phyloP scores from a whole-genome alignment of 2,888 invertebrate genomes.

The Lutraria lutraria region DNA sequence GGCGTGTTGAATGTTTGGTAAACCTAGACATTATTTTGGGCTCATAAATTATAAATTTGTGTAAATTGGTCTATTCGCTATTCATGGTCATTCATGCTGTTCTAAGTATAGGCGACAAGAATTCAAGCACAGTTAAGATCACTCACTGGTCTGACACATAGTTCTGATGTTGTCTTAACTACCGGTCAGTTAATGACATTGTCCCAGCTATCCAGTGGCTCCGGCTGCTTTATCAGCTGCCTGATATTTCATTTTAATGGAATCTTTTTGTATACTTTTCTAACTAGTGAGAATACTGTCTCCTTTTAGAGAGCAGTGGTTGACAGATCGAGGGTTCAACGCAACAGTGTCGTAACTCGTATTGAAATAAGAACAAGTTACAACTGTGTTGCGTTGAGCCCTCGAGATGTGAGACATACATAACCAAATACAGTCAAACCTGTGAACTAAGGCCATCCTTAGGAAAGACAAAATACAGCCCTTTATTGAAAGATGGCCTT shows the following conservation, averaged over 20 bases:
- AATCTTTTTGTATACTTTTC: neutral
- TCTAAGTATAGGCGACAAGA: slow-evolving; percentile 36
- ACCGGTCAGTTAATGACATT: neutral
- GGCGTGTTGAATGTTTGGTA: slow-evolving; percentile 39
- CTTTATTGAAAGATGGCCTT: no score
- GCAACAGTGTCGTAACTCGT: no score
- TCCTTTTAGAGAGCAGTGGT: no score
- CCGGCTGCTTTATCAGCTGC: neutral
- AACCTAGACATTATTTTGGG: slow-evolving; percentile 36
- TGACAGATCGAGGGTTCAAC: no score
- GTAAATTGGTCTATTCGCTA: slow-evolving; percentile 38
- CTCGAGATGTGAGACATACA: no score
- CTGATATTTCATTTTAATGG: neutral
- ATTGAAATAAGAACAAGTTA: no score
- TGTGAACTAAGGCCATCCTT: no score
- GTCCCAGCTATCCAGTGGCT: neutral
- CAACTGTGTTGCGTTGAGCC: no score
- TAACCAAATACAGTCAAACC: no score
- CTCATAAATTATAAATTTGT: slow-evolving; percentile 51
- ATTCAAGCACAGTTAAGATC: neutral
- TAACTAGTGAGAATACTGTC: neutral
- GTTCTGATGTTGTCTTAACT: neutral
- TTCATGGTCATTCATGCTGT: slow-evolving; percentile 52
- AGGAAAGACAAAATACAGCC: no score
- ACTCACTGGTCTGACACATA: neutral